These are phyloP conservation scores for Lordiphosa collinella DNA, from an alignment of 1,140 invertebrate genomes.

Conservation along the genomic window DNA sequence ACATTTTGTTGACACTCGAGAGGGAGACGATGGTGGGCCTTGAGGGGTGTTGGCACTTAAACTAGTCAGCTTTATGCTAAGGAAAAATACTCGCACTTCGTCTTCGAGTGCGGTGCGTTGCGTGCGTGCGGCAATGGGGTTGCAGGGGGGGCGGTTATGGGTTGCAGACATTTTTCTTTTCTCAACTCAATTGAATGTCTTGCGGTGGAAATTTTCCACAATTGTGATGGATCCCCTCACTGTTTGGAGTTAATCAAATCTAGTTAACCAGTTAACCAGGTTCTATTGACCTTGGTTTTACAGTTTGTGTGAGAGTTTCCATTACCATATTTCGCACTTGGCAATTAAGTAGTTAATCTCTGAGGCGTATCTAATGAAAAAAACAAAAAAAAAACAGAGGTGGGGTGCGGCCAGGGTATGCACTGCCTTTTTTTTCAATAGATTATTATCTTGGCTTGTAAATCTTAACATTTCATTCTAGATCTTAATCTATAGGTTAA, in stretches of 20 bases:
- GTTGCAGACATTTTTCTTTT: constrained; percentile 12
- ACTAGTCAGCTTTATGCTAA: neutral
- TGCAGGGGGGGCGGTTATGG: too few relatives aligned
- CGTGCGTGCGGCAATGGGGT: too few relatives aligned
- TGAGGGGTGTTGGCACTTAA: neutral
- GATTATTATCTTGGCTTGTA: neutral
- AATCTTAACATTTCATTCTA: too few relatives aligned
- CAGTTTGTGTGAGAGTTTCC: constrained; percentile 22
- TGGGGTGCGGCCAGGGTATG: neutral
- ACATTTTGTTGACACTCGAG: neutral
- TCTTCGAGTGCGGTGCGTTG: constrained; percentile 19
- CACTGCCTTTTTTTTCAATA: constrained; percentile 7
- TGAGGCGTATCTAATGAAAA: constrained; percentile 14
- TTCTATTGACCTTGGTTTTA: constrained; percentile 15
- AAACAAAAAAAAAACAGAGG: constrained; percentile 3
- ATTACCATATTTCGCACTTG: constrained; percentile 32
- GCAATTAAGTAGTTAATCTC: constrained; percentile 8
- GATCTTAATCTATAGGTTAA: too few relatives aligned
- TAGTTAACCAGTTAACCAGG: constrained; percentile 9
- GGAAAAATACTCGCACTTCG: neutral
- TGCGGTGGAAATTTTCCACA: constrained; percentile 62
- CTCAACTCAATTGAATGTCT: constrained; percentile 45
- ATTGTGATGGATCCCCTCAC: neutral
- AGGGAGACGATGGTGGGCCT: neutral
- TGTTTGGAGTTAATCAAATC: constrained; percentile 9